Percentiles rank a stretch among this genome's conserved stretches.
These are phyloP conservation scores for Cuniculus paca DNA, from an alignment of 2,797 vertebrate genomes.

Conservation along the genomic window DNA sequence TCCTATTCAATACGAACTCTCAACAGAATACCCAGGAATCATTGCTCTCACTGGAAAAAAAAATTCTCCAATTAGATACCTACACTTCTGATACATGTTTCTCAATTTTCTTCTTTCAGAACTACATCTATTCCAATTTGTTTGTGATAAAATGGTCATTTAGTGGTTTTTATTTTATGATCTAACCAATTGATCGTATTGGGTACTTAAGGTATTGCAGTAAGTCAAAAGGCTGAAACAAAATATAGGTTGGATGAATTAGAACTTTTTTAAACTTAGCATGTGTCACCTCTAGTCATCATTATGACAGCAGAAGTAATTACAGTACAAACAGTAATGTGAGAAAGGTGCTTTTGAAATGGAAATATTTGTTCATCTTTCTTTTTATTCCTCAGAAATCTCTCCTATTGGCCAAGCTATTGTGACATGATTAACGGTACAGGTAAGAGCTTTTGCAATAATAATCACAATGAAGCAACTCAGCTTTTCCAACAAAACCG, in stretches of 20 bases:
- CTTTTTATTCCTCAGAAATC: conserved; percentile 84
- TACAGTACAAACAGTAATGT: background rate
- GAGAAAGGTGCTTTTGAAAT: conserved; percentile 31
- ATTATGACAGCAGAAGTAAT: background rate
- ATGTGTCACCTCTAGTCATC: background rate
- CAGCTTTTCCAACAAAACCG: background rate
- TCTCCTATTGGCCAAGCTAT: conserved; percentile 92
- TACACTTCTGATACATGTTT: background rate
- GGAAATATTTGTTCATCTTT: conserved; percentile 11
- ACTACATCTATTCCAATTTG: background rate
- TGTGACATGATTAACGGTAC: conserved; percentile 97
- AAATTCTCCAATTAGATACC: background rate
- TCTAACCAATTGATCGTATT: background rate
- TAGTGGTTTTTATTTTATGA: conserved; percentile 14
- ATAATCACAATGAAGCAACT: background rate
- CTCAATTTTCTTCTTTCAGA: background rate
- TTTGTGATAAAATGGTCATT: background rate
- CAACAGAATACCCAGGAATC: background rate
- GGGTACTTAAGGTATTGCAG: background rate
- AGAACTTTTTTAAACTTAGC: conserved; percentile 44
- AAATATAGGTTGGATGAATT: background rate
- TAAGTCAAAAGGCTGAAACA: background rate
- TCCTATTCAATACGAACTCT: background rate
- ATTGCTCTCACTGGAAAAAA: background rate
- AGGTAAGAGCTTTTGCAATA: conserved; percentile 88